These are phyloP conservation scores for Macropus fuliginosus DNA, from an alignment of 2,797 vertebrate genomes.

Conservation along the genomic window DNA sequence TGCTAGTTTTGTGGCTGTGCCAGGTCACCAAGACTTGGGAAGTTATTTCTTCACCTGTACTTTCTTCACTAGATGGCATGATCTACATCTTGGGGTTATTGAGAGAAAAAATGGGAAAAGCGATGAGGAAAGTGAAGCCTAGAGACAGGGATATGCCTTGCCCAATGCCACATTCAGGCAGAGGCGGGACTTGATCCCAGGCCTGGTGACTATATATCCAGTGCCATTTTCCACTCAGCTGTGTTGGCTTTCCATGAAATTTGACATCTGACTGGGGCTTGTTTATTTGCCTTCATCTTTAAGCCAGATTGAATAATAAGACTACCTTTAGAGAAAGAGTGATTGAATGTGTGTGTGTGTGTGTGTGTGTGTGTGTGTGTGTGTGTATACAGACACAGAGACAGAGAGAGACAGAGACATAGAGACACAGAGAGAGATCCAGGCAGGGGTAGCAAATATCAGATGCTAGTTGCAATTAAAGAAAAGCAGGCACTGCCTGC, in stretches of 20 bases:
- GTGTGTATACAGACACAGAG: neutral
- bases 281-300: slow-evolving; percentile 22
- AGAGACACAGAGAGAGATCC: neutral
- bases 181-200: neutral
- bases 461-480: slow-evolving; percentile 49
- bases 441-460: slow-evolving; percentile 37
- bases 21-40: neutral
- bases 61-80: neutral
- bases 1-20: neutral
- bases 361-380: too few relatives aligned
- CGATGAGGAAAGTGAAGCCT: neutral
- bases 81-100: neutral
- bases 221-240: neutral
- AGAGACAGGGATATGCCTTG: neutral
- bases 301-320: slow-evolving; percentile 23
- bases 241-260: slow-evolving; percentile 31
- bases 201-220: neutral
- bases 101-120: neutral
- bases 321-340: neutral
- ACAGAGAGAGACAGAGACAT: neutral
- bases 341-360: too few relatives aligned
- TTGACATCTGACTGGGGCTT: slow-evolving; percentile 18
- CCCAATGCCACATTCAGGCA: neutral
- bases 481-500: slow-evolving; percentile 51
- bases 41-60: neutral